These are phyloP conservation scores for Tetanocera ferruginea DNA, from an alignment of 2,888 invertebrate species.

Conservation along the genomic window DNA sequence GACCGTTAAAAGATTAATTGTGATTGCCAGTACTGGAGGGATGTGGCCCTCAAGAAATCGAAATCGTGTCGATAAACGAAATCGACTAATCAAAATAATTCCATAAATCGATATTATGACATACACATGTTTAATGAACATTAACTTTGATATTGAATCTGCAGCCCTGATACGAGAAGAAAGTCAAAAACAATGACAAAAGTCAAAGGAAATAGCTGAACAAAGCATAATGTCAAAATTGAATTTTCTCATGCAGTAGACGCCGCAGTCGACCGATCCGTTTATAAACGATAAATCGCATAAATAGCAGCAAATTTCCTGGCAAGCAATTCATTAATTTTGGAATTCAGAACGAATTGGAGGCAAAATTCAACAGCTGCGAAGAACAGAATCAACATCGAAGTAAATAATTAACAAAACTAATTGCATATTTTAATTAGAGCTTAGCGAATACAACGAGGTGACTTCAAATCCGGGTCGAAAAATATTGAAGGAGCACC, in stretches of 20 bases:
- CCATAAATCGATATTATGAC: too few species aligned
- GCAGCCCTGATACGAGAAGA: neutral
- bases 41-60: too few species aligned
- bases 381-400: too few species aligned
- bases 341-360: conserved; percentile 33
- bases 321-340: conserved; percentile 32
- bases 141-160: neutral
- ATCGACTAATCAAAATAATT: too few species aligned
- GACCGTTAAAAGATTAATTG: too few species aligned
- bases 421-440: too few species aligned
- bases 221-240: conserved; percentile 33
- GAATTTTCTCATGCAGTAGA: conserved; percentile 8
- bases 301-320: conserved; percentile 37
- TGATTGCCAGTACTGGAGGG: too few species aligned
- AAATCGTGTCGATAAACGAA: too few species aligned
- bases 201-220: conserved; percentile 1
- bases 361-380: conserved; percentile 16
- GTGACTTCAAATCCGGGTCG: too few species aligned
- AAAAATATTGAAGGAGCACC: too few species aligned
- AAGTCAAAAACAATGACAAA: neutral
- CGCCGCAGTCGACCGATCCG: conserved; percentile 2
- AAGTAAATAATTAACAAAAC: too few species aligned
- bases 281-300: conserved; percentile 20
- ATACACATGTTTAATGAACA: neutral
- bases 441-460: too few species aligned